A percentile compares a stretch with the other conserved stretches of the same genome.
These are phyloP conservation scores for Gymnoscopelus braueri DNA, from an alignment of 2,797 vertebrate species.

Conservation along the genomic window DNA sequence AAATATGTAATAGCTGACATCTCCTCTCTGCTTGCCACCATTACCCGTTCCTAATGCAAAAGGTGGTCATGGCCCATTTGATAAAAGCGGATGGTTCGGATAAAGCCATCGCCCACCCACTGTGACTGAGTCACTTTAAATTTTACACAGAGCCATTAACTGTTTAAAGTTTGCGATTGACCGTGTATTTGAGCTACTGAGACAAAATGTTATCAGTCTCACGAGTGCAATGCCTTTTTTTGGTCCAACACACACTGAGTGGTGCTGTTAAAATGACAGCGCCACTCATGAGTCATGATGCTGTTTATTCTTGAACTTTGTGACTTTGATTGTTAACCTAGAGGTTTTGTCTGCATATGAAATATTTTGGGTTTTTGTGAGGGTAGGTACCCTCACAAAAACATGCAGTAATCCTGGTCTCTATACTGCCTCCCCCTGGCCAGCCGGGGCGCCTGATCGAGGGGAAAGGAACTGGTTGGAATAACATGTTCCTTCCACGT, in stretches of 20 bases:
- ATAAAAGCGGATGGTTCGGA: background rate
- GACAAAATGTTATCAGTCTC: conserved; percentile 22
- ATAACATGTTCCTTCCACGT: no score
- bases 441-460: no score
- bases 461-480: no score
- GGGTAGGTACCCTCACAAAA: no score
- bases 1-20: background rate
- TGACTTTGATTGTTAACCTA: conserved; percentile 4
- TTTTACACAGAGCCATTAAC: background rate
- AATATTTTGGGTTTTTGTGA: conserved; percentile 9
- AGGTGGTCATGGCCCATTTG: background rate
- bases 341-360: conserved; percentile 5
- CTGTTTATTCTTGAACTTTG: conserved; percentile 14
- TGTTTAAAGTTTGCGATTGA: background rate
- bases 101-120: no score
- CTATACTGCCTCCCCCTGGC: no score
- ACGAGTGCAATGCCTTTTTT: conserved; percentile 16
- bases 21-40: background rate
- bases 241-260: background rate
- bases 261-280: conserved; percentile 9
- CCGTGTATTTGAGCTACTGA: background rate
- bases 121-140: no score
- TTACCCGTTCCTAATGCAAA: background rate
- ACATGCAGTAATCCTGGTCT: no score
- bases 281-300: background rate